A percentile compares a stretch with the other conserved stretches of the same genome.
phyloP scores from a whole-genome alignment of 1,140 invertebrate genomes.

The Caerostris extrusa region DNA sequence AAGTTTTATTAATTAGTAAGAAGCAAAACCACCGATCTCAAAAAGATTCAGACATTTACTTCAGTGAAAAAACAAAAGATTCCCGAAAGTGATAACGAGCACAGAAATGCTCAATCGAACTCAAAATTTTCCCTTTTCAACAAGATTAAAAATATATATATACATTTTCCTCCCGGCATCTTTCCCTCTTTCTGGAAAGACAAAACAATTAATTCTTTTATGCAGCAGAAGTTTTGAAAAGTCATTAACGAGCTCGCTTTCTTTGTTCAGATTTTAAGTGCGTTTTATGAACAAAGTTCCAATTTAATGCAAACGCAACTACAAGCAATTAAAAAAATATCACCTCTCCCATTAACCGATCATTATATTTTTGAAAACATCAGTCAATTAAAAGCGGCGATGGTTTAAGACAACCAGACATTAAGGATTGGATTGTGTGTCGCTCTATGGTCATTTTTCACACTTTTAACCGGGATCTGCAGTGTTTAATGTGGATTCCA shows the following conservation, averaged over 20 bases:
- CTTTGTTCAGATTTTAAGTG: not conserved
- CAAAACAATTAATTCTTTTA: conserved; percentile 26
- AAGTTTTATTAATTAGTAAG: too few species aligned
- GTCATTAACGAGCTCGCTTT: conserved; percentile 8
- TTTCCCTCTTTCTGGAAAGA: not conserved
- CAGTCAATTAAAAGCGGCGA: not conserved
- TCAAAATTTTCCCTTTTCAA: too few species aligned
- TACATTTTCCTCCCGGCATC: not conserved
- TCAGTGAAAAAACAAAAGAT: too few species aligned
- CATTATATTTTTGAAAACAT: conserved; percentile 16
- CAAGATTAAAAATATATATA: too few species aligned
- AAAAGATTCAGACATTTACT: too few species aligned
- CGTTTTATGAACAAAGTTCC: conserved; percentile 20
- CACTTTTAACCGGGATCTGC: too few species aligned
- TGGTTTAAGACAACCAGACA: not conserved
- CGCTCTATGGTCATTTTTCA: too few species aligned
- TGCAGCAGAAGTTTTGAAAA: conserved; percentile 12
- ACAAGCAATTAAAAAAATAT: conserved; percentile 32
- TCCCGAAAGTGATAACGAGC: too few species aligned
- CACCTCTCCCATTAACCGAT: not conserved
- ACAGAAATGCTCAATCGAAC: too few species aligned
- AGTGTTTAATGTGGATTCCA: too few species aligned
- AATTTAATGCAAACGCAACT: not conserved
- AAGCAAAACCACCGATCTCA: too few species aligned
- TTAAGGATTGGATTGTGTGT: too few species aligned